Conservation (phyloP, 1,140 invertebrate genomes). For the Tetramorium simillimum region DNA sequence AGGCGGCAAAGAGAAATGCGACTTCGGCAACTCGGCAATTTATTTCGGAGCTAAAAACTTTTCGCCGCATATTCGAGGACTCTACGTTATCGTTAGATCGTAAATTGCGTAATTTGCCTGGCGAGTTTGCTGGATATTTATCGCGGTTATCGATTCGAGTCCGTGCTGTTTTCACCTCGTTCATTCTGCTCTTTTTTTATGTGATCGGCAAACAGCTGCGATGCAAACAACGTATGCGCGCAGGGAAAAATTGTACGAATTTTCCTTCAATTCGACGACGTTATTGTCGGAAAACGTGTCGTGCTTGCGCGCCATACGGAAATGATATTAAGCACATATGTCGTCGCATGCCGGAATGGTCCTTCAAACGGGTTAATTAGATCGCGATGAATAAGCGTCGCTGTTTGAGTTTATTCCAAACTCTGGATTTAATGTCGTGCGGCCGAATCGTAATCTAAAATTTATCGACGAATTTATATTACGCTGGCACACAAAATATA, state of each 20-base stretch:
- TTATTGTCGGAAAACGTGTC: background rate
- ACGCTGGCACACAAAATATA: conserved; percentile 14
- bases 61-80: conserved; percentile 46
- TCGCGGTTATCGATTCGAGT: conserved; percentile 75
- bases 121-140: conserved; percentile 72
- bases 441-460: conserved; percentile 35
- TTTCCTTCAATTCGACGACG: conserved; percentile 3
- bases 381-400: conserved; percentile 35
- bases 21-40: conserved; percentile 69
- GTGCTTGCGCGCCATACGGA: background rate
- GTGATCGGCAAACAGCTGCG: conserved; percentile 7
- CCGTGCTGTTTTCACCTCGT: conserved; percentile 33
- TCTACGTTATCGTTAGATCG: conserved; percentile 74
- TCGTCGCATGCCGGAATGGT: background rate
- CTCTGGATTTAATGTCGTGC: conserved; percentile 22
- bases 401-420: background rate
- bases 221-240: background rate
- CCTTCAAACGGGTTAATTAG: conserved; percentile 41
- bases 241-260: background rate
- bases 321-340: conserved; percentile 27
- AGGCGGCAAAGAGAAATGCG: conserved; percentile 68
- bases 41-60: conserved; percentile 67
- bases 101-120: conserved; percentile 77
- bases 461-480: conserved; percentile 14
- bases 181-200: conserved; percentile 20